phyloP scores from a whole-genome alignment of 1,140 invertebrate species.

The Bombus polaris region DNA sequence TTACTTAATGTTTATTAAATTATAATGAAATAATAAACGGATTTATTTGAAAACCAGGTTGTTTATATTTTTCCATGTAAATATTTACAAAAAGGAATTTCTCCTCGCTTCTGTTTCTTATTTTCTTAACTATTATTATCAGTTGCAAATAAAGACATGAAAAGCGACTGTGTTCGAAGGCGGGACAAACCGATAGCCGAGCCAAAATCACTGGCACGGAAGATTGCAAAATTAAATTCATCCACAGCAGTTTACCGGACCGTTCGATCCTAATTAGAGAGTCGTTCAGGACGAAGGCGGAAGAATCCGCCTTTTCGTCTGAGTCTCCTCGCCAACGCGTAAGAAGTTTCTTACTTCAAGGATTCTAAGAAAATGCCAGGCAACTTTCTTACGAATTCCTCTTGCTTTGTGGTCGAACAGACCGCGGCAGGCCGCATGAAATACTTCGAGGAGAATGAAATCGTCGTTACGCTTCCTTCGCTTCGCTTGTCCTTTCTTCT shows the following conservation, averaged over 20 bases:
- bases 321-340: neutral
- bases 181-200: neutral
- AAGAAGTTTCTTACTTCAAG: conserved; percentile 7
- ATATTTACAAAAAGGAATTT: too few species aligned
- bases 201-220: conserved; percentile 12
- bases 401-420: neutral
- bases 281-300: neutral
- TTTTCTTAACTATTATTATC: neutral
- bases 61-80: too few species aligned
- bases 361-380: neutral
- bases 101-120: too few species aligned
- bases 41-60: too few species aligned
- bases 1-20: too few species aligned
- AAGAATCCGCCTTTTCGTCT: neutral
- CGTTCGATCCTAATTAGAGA: conserved; percentile 43
- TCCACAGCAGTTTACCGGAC: conserved; percentile 15
- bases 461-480: neutral
- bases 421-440: neutral
- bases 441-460: conserved; percentile 9
- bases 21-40: too few species aligned
- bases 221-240: conserved; percentile 45
- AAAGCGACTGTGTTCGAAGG: neutral
- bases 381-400: conserved; percentile 24
- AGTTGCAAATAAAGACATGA: neutral
- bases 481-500: neutral